Percentiles rank a stretch among this genome's conserved stretches.
These are phyloP conservation scores for Drosophila tani DNA, from an alignment of 1,140 invertebrate species.

Conservation along the genomic window DNA sequence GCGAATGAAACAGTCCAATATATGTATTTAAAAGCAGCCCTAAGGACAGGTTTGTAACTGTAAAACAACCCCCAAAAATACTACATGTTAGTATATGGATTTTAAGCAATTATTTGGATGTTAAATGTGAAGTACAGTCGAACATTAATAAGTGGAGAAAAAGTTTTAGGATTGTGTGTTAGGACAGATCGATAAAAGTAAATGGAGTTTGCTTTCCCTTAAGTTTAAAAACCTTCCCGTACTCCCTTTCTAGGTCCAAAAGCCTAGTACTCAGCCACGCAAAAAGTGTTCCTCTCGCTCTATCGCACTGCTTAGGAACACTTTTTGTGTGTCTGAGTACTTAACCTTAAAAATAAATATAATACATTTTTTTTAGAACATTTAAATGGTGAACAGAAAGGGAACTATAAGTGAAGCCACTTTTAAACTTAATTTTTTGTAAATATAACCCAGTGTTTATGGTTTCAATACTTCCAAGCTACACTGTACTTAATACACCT, in stretches of 20 bases:
- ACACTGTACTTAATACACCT: background rate
- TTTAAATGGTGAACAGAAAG: background rate
- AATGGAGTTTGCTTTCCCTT: background rate
- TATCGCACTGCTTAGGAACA: too few species aligned
- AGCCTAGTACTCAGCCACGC: too few species aligned
- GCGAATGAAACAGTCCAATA: slow-evolving; percentile 1
- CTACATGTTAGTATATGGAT: background rate
- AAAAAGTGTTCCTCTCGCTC: too few species aligned
- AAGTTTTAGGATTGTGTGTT: too few species aligned
- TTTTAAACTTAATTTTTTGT: background rate
- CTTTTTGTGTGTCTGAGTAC: too few species aligned
- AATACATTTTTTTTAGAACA: too few species aligned
- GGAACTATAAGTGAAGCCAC: too few species aligned
- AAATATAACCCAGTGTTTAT: too few species aligned
- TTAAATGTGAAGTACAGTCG: slow-evolving; percentile 11
- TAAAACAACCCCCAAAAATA: slow-evolving; percentile 21
- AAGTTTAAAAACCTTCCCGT: too few species aligned
- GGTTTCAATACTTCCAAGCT: background rate
- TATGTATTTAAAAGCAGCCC: slow-evolving; percentile 5
- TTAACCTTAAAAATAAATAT: too few species aligned
- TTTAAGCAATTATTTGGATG: slow-evolving; percentile 9
- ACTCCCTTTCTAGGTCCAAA: too few species aligned
- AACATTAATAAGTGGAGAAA: too few species aligned
- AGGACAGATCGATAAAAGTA: background rate
- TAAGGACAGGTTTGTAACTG: slow-evolving; percentile 3